These are phyloP conservation scores for Goniozus legneri DNA, from an alignment of 1,140 invertebrate species.

Conservation along the genomic window DNA sequence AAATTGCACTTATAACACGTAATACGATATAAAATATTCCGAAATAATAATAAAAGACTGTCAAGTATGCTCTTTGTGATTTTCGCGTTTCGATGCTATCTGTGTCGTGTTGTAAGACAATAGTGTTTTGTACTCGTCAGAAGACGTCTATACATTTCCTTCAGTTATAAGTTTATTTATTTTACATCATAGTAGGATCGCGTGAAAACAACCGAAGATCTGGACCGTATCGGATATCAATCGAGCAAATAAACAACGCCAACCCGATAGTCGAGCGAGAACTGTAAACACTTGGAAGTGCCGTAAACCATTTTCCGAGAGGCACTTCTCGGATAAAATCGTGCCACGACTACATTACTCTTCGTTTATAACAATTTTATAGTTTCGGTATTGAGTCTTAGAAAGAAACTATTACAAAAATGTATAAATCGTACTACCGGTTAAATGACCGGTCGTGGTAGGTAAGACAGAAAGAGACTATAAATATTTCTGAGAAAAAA, in stretches of 20 bases:
- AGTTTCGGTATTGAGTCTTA: constrained; percentile 10
- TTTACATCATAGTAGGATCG: too few species aligned
- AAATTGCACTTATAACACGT: too few species aligned
- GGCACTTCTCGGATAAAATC: constrained; percentile 7
- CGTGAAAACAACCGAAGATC: too few species aligned
- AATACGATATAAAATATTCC: constrained; percentile 6
- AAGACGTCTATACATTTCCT: background rate
- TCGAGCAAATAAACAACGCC: constrained; percentile 2
- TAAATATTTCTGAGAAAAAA: constrained; percentile 12
- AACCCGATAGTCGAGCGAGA: background rate
- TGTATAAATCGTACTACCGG: constrained; percentile 8
- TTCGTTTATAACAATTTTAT: constrained; percentile 8
- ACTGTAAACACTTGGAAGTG: constrained; percentile 5
- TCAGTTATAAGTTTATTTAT: too few species aligned
- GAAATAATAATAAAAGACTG: constrained; percentile 8
- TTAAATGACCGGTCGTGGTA: constrained; percentile 11
- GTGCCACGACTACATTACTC: constrained; percentile 3
- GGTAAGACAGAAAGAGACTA: constrained; percentile 14
- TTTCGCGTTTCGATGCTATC: constrained; percentile 8
- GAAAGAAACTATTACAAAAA: constrained; percentile 5
- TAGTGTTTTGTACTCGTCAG: constrained; percentile 6
- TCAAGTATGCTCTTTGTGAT: background rate
- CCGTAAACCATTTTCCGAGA: constrained; percentile 5
- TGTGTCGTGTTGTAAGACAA: constrained; percentile 1
- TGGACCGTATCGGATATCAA: too few species aligned